These are phyloP conservation scores for Nyctibius bracteatus DNA, from an alignment of 2,113 vertebrate species.

Conservation along the genomic window DNA sequence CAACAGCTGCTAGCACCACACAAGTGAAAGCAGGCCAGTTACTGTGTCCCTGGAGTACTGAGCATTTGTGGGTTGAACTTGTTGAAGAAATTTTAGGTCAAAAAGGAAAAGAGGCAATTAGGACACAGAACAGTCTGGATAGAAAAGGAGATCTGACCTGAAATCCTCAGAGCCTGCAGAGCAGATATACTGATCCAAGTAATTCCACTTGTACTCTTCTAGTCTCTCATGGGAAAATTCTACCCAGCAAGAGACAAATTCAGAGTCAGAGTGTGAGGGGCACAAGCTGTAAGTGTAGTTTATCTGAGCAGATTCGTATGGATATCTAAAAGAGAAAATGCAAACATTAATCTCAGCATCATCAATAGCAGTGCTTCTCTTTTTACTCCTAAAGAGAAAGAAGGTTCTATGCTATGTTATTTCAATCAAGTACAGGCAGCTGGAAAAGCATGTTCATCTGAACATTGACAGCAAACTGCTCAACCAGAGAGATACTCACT, in stretches of 20 bases:
- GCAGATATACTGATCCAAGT: conserved; percentile 98
- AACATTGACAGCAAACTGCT: not conserved
- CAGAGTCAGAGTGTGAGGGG: conserved; percentile 87
- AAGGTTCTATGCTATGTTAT: not conserved
- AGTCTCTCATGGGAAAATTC: conserved; percentile 94
- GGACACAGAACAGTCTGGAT: conserved; percentile 22
- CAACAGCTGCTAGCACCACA: not conserved
- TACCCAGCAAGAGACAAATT: conserved; percentile 95
- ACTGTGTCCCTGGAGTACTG: not conserved
- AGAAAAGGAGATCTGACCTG: conserved; percentile 74
- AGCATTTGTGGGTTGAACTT: not conserved
- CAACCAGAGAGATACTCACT: conserved; percentile 77
- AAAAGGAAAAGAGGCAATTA: conserved; percentile 19
- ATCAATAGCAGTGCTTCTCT: not conserved
- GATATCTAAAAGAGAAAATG: conserved; percentile 78
- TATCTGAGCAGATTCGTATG: conserved; percentile 92
- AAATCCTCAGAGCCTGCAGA: conserved; percentile 97
- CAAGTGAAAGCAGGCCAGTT: conserved; percentile 24
- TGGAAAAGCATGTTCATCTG: not conserved
- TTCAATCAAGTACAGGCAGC: not conserved
- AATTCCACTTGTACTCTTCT: conserved; percentile 99
- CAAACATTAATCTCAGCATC: not conserved
- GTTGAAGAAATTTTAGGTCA: conserved; percentile 1
- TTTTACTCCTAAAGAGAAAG: not conserved
- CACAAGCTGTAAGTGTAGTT: conserved; percentile 96